Conservation (phyloP, 2,113 vertebrate species). For the Dissostichus mawsoni region DNA sequence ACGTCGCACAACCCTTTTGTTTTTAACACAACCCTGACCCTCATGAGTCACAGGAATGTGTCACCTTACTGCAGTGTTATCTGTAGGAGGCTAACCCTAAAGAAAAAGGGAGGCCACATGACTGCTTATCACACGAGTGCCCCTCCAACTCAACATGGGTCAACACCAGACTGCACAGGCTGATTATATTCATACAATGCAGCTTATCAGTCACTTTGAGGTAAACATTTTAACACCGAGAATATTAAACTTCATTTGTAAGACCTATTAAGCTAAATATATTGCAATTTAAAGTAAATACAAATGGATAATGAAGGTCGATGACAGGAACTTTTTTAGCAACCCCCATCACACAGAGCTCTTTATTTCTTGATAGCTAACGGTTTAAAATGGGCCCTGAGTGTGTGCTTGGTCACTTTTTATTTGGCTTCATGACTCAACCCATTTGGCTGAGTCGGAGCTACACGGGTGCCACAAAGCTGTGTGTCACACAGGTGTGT, state of each 20-base stretch:
- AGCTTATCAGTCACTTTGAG: not conserved
- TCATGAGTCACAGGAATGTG: not conserved
- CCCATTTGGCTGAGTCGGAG: slow-evolving; percentile 27
- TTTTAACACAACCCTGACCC: not conserved
- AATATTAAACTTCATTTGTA: not conserved
- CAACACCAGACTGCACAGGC: not conserved
- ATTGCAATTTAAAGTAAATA: not conserved
- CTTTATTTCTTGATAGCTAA: not conserved
- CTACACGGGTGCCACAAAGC: slow-evolving; percentile 3
- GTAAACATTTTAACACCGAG: not conserved
- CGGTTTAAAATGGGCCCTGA: slow-evolving; percentile 23
- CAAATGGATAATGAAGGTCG: no score
- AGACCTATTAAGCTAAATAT: not conserved
- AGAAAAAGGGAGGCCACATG: not conserved
- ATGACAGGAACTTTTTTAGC: not conserved
- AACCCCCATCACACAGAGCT: not conserved
- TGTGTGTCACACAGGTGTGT: slow-evolving; percentile 57
- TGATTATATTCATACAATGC: not conserved
- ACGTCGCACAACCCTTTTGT: not conserved
- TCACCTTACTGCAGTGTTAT: slow-evolving; percentile 1
- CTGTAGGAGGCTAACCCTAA: slow-evolving; percentile 21
- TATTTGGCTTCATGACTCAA: slow-evolving; percentile 23
- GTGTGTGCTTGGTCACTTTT: slow-evolving; percentile 26
- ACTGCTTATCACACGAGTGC: slow-evolving; percentile 9
- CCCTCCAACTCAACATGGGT: not conserved